phyloP scores from a whole-genome alignment of 1,140 invertebrate species.

The Heliconius congener region DNA sequence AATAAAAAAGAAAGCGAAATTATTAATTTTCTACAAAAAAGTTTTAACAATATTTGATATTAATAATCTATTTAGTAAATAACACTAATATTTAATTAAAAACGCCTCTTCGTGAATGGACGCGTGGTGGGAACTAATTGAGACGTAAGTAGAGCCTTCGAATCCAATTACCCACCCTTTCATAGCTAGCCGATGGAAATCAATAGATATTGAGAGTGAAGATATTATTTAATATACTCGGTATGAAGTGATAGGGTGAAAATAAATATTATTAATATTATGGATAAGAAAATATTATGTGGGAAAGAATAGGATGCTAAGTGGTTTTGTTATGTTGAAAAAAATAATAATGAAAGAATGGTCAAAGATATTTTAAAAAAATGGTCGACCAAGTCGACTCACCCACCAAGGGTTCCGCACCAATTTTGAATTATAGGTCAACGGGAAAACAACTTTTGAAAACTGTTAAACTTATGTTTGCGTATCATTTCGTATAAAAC shows the following conservation, averaged over 20 bases:
- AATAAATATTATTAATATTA: constrained; percentile 1
- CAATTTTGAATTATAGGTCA: too few species aligned
- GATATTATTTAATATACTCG: constrained; percentile 7
- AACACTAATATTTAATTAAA: constrained; percentile 6
- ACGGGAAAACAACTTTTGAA: too few species aligned
- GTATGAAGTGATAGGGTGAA: background rate
- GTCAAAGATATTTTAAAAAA: too few species aligned
- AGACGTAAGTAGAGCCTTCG: constrained; percentile 24
- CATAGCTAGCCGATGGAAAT: constrained; percentile 17
- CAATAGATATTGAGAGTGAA: constrained; percentile 15
- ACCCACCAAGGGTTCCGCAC: too few species aligned
- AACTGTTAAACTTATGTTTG: too few species aligned
- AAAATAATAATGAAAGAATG: too few species aligned
- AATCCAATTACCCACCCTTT: constrained; percentile 31
- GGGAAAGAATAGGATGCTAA: too few species aligned
- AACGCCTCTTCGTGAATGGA: background rate
- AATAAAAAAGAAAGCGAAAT: background rate
- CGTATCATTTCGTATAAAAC: too few species aligned
- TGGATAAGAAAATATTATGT: background rate
- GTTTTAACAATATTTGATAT: background rate
- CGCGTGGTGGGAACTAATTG: constrained; percentile 9
- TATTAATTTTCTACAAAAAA: background rate
- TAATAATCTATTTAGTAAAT: background rate
- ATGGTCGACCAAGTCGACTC: too few species aligned
- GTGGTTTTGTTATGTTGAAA: too few species aligned